Base-by-base conservation (phyloP, 2,888 invertebrate genomes). In the Parnassius glacialis region DNA sequence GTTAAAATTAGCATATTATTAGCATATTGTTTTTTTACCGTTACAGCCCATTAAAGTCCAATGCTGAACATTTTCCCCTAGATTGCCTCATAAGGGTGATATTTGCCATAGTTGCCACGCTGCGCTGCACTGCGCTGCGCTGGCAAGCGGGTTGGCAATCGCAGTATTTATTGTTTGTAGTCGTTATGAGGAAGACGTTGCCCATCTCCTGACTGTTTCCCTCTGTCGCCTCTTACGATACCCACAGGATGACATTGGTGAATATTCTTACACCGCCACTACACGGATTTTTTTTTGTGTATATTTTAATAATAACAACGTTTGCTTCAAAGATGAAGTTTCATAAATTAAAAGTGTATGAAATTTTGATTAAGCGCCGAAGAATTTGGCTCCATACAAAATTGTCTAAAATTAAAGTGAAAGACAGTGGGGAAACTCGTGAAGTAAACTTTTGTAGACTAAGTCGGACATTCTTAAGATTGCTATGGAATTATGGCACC, bases 391-490 rank as follows among this genome's bases (percentile, higher is more conserved):
- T 74, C 69, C 69, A 69, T 69, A 70, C 67, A 75, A 73, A 73
- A 73, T 74, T 72, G 74, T 76, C 74, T 72, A 70, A 81, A 82
- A 80, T 80, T 81, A 78, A 78, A 83, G 76, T 75, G 76, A 81
- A 83, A 83, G 79, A 72, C 73, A 69, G 72, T 77, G 70, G 69
- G 69, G 66, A 70, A 79, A 76, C 78, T 78, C 72, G 71, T 72
- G 76, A 80, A 82, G 80, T 80, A 80, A 84, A 84, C 80, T 85
- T 80, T 76, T 75, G 72, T 83, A 82, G 74, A 79, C 80, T 82
- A 73, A 86, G 84, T 84, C 83, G 76, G 66, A 85, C 87, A 90
- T 89, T 90, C 86, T 83, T 86, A 82, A 84, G 85, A 89, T 88
- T 79, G 79, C 85, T 84, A 75, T 76, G 77, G 84, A 87, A 87